These are phyloP conservation scores for Nyleta sp. DNA, from an alignment of 2,888 invertebrate genomes.

Conservation along the genomic window DNA sequence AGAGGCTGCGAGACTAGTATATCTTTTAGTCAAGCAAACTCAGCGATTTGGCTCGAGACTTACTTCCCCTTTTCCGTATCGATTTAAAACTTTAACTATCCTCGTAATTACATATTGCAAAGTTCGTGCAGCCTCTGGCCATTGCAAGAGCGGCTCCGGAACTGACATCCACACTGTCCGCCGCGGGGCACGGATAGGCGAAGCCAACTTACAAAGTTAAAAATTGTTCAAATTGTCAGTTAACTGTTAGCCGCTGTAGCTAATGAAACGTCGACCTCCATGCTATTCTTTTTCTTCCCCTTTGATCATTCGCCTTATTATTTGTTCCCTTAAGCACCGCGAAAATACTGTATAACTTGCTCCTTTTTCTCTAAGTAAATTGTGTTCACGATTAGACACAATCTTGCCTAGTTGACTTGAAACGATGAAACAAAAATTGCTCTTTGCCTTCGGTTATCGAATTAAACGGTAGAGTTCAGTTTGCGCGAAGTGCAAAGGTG, in stretches of 20 bases:
- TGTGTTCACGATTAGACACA: constrained; percentile 39
- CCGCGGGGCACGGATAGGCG: constrained; percentile 59
- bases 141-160: constrained; percentile 60
- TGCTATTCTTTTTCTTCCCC: constrained; percentile 48
- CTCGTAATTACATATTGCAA: constrained; percentile 78
- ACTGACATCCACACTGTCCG: constrained; percentile 69
- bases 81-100: constrained; percentile 80
- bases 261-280: constrained; percentile 77
- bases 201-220: constrained; percentile 77
- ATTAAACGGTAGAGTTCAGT: background rate
- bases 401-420: constrained; percentile 27
- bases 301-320: constrained; percentile 58
- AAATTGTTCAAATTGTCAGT: constrained; percentile 81
- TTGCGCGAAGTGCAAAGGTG: background rate
- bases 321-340: constrained; percentile 39
- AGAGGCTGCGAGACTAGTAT: constrained; percentile 38
- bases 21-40: constrained; percentile 62
- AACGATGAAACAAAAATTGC: background rate
- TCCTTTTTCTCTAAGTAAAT: constrained; percentile 31
- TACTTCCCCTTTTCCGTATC: constrained; percentile 71
- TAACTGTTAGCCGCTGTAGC: constrained; percentile 79
- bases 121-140: constrained; percentile 71
- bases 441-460: background rate
- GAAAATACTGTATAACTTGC: constrained; percentile 37
- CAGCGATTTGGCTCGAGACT: constrained; percentile 60